Conservation (phyloP, 1,140 invertebrate species). For the Protaetia brevitarsis region DNA sequence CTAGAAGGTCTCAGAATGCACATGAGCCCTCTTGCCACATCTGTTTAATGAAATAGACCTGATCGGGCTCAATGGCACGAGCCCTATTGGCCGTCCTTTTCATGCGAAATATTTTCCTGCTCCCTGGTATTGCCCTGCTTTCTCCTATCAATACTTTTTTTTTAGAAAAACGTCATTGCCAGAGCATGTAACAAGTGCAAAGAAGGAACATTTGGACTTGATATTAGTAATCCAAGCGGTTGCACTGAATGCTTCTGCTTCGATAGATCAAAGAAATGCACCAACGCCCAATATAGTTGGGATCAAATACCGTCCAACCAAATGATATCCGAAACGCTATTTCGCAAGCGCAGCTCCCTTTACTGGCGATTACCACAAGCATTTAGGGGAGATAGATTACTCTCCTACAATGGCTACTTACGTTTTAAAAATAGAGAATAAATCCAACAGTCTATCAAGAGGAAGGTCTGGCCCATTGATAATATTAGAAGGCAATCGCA, state of each 20-base stretch:
- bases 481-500: conserved; percentile 81
- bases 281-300: conserved; percentile 74
- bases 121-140: conserved; percentile 24
- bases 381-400: conserved; percentile 83
- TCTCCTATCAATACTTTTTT: too few species aligned
- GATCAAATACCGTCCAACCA: conserved; percentile 62
- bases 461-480: conserved; percentile 71
- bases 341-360: conserved; percentile 57
- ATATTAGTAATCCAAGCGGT: conserved; percentile 67
- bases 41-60: too few species aligned
- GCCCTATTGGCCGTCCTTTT: too few species aligned
- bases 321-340: background rate
- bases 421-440: conserved; percentile 69
- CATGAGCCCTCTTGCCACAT: too few species aligned
- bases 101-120: background rate
- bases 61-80: too few species aligned
- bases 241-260: conserved; percentile 92
- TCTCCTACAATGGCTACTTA: conserved; percentile 90
- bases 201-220: conserved; percentile 78
- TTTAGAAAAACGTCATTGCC: conserved; percentile 75
- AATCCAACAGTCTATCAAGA: background rate
- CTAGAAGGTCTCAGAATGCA: too few species aligned
- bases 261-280: conserved; percentile 71
- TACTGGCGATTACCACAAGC: conserved; percentile 82
- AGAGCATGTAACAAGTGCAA: conserved; percentile 80